Evolutionary conservation across 2,113 vertebrate genomes (phyloP), one percentile per base, ranked within the genome.

Genomic region (Cinclus mexicanus): DNA sequence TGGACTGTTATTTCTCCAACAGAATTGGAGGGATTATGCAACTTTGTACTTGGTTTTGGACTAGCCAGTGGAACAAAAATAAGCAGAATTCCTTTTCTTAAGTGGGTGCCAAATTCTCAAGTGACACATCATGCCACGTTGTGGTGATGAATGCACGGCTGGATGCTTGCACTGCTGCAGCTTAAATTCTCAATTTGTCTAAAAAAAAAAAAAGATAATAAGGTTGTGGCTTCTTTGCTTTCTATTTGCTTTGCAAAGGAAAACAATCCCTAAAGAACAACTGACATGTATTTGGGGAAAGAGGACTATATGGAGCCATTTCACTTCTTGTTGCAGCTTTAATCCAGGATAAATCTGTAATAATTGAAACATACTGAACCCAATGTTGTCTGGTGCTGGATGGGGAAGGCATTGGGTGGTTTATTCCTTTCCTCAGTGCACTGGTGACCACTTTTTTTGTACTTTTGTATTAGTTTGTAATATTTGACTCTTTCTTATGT

Each of bases 51-150:
- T 74, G 75, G 63, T 93, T 96, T 97, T 91, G 88, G 75, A 78
- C 69, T 87, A 59, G 74, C 29, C 83, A 83, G 85, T 92, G 95
- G 93, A 96, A 95, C 46, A 81, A 93, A 92, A 95, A 89, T 79
- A 96, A 95, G 94, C 90, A 96, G 85, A 95, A 98, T 97, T 95
- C 94, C 84, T 96, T 94, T 83, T 94, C 93, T 86, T 68, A 95
- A 93, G 83, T 46, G 46, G 35, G 90, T 3, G 64, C 93, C 93
- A 96, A 78, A 81, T 92, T 93, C 94, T 89, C 79, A 77, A 81
- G 90, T 91, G 89, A 97, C 87, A 87, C 87, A 95, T 94, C 81
- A 52, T 20, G 67, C 93, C 87, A 91, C 4, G 4, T 86, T 74
- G 29, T 29, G 47, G 68, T 93, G 84, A 82, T 83, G 93, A 93